These are phyloP conservation scores for Cricetomys ansorgei DNA, from an alignment of 2,113 vertebrate genomes.

Conservation along the genomic window DNA sequence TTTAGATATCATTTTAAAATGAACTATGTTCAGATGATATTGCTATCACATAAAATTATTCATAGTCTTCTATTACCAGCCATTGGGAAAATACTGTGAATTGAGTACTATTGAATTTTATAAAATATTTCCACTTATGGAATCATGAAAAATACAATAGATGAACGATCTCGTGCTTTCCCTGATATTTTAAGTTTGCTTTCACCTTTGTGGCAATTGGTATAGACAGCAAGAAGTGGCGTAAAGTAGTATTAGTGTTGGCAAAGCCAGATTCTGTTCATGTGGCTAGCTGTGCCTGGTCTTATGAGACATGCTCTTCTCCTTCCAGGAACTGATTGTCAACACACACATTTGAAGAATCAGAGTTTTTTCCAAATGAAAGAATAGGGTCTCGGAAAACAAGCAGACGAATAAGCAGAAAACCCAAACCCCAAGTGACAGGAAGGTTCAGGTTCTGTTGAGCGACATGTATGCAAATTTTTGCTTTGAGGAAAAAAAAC, in stretches of 20 bases:
- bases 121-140: background rate
- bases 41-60: background rate
- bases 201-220: slow-evolving; percentile 7
- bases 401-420: background rate
- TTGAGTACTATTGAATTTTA: slow-evolving; percentile 22
- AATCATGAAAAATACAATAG: slow-evolving; percentile 14
- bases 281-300: background rate
- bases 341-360: background rate
- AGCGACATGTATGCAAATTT: background rate
- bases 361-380: background rate
- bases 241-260: background rate
- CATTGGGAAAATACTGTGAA: background rate
- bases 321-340: background rate
- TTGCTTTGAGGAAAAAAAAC: background rate
- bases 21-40: background rate
- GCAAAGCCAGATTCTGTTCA: background rate
- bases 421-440: background rate
- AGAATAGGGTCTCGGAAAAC: background rate
- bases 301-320: background rate
- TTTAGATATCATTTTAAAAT: slow-evolving; percentile 2
- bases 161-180: background rate
- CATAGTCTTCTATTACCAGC: background rate
- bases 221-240: background rate
- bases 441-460: background rate
- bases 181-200: slow-evolving; percentile 1